Percentiles rank a stretch among this genome's conserved stretches.
Conservation (phyloP, 2,797 vertebrate genomes). For the Chaenodraco wilsoni region DNA sequence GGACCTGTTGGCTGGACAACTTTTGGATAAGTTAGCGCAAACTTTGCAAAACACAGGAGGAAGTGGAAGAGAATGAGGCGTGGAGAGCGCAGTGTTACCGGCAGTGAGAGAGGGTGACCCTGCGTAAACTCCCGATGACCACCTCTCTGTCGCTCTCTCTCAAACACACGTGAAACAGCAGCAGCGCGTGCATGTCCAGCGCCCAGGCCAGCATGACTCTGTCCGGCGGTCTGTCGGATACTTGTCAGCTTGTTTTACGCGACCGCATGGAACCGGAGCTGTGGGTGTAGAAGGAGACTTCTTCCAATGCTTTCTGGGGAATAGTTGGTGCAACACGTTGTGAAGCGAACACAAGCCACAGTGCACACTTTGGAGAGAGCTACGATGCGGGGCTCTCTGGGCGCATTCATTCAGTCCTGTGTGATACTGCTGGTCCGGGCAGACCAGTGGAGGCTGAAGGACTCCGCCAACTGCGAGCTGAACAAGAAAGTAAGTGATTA, state of each 20-base stretch:
- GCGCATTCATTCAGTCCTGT: constrained; percentile 80
- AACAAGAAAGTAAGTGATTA: constrained; percentile 83
- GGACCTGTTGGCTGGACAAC: constrained; percentile 42
- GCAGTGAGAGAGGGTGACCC: constrained; percentile 55
- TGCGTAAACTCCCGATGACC: constrained; percentile 47
- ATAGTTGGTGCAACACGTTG: constrained; percentile 24
- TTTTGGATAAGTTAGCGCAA: constrained; percentile 17
- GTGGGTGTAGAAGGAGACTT: constrained; percentile 41
- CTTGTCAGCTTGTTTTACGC: constrained; percentile 59
- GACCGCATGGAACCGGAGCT: constrained; percentile 60
- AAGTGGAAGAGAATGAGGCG: constrained; percentile 4
- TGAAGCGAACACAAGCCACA: constrained; percentile 23
- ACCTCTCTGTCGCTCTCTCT: constrained; percentile 21
- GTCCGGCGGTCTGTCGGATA: constrained; percentile 66
- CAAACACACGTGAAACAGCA: constrained; percentile 54
- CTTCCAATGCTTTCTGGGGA: constrained; percentile 30
- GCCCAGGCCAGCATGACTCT: constrained; percentile 64
- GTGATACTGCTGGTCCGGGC: constrained; percentile 83
- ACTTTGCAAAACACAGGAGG: background rate
- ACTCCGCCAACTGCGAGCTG: constrained; percentile 80
- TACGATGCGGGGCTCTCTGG: constrained; percentile 82
- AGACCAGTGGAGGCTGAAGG: constrained; percentile 77
- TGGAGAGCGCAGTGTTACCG: background rate
- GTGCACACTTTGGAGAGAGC: constrained; percentile 42
- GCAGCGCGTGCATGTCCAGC: constrained; percentile 46